A percentile compares a stretch with the other conserved stretches of the same genome.
These are phyloP conservation scores for Timema podura DNA, from an alignment of 2,888 invertebrate species.

Conservation along the genomic window DNA sequence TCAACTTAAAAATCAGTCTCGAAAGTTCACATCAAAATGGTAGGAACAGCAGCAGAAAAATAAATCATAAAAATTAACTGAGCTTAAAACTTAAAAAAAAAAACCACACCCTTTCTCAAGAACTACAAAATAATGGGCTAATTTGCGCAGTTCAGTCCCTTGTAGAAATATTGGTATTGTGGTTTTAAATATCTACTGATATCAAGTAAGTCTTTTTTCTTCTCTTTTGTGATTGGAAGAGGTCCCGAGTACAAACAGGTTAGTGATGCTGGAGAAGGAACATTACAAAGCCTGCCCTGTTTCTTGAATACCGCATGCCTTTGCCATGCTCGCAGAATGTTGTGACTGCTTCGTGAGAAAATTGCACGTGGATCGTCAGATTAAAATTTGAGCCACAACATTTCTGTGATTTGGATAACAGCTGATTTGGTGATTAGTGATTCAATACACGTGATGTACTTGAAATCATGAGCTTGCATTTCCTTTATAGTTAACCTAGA, in stretches of 20 bases:
- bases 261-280: neutral
- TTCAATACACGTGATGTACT: too few relatives aligned
- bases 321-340: slow-evolving; percentile 8
- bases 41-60: too few relatives aligned
- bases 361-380: neutral
- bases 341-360: neutral
- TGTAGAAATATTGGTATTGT: neutral
- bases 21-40: too few relatives aligned
- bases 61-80: too few relatives aligned
- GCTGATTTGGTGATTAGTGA: too few relatives aligned
- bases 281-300: neutral
- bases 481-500: too few relatives aligned
- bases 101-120: too few relatives aligned
- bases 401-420: neutral
- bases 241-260: neutral
- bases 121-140: too few relatives aligned
- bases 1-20: too few relatives aligned
- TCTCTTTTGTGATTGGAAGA: neutral
- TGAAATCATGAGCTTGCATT: too few relatives aligned
- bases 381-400: neutral
- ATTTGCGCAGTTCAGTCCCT: too few relatives aligned
- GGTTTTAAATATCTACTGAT: neutral
- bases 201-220: neutral
- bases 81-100: too few relatives aligned
- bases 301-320: neutral